Base-by-base conservation (phyloP, 2,113 vertebrate species). In the Apteryx owenii region DNA sequence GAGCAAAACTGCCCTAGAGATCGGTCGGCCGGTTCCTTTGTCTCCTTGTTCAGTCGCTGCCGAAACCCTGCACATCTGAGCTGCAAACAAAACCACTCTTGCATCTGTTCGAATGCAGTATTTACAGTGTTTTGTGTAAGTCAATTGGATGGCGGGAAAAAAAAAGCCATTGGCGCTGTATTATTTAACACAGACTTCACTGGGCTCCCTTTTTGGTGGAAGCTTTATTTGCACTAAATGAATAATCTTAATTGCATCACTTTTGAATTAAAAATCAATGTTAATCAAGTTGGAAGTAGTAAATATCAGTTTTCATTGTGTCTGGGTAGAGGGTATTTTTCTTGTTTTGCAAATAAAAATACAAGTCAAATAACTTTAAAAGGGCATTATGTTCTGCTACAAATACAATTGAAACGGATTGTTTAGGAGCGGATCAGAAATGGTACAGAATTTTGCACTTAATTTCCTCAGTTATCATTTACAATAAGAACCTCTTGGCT, bases 211-310 rank as follows among this genome's bases (percentile, higher is more conserved):
- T 98, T 98, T 94, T 91, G 89, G 96, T 97, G 91, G 97, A 90
- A 98, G 98, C 98, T 98, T 98, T 98, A 98, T 98, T 98, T 98
- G 97, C 94, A 98, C 98, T 98, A 98, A 98, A 99, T 98, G 98
- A 99, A 99, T 99, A 98, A 98, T 98, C 99, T 99, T 99, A 99
- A 99, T 99, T 99, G 99, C 98, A 98, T 98, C 98, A 97, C 98
- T 97, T 98, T 98, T 97, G 98, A 99, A 98, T 99, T 99, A 99
- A 99, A 99, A 99, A 99, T 99, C 99, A 98, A 99, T 99, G 98
- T 96, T 98, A 98, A 98, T 98, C 98, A 98, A 96, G 97, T 81
- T 96, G 98, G 98, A 98, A 98, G 97, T 98, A 98, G 98, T 98
- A 98, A 98, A 97, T 98, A 98, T 98, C 97, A 98, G 98, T 98